These are phyloP conservation scores for Clarias gariepinus DNA, from an alignment of 2,113 vertebrate species.

Conservation along the genomic window DNA sequence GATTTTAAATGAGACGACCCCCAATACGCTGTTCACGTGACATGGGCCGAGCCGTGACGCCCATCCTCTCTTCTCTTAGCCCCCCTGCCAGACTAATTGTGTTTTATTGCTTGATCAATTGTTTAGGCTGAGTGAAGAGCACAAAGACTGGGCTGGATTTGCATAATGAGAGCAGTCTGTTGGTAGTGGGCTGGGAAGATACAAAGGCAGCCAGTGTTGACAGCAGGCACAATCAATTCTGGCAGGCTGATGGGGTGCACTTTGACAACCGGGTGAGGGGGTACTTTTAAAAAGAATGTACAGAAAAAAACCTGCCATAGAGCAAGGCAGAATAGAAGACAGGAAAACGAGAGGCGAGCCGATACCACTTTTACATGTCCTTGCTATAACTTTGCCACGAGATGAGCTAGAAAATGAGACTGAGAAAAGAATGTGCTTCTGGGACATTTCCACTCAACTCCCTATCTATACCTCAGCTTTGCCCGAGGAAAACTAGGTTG, in stretches of 20 bases:
- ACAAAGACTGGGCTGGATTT: constrained; percentile 63
- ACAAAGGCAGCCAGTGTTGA: constrained; percentile 60
- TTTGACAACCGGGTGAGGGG: constrained; percentile 38
- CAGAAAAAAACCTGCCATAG: not conserved
- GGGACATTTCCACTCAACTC: not conserved
- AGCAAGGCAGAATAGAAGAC: constrained; percentile 6
- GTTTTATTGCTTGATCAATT: constrained; percentile 70
- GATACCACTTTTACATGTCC: not conserved
- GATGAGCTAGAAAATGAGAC: constrained; percentile 28
- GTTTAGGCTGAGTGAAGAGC: constrained; percentile 66
- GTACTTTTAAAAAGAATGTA: constrained; percentile 39
- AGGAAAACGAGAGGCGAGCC: not conserved
- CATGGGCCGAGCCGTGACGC: constrained; percentile 33
- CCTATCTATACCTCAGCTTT: not conserved
- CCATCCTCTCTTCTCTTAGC: constrained; percentile 33
- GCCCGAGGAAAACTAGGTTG: constrained; percentile 21
- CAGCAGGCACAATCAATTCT: constrained; percentile 66
- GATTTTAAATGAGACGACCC: constrained; percentile 40
- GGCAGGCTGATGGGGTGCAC: constrained; percentile 53
- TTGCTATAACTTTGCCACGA: constrained; percentile 11
- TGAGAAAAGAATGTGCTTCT: not conserved
- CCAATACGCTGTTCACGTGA: constrained; percentile 20
- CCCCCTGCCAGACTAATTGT: constrained; percentile 58
- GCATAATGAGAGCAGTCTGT: constrained; percentile 71
- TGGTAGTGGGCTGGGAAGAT: constrained; percentile 57